Evolutionary conservation across 1,140 invertebrate genomes (phyloP), one percentile per base, ranked within the genome.

Genomic region (Spodoptera frugiperda): DNA sequence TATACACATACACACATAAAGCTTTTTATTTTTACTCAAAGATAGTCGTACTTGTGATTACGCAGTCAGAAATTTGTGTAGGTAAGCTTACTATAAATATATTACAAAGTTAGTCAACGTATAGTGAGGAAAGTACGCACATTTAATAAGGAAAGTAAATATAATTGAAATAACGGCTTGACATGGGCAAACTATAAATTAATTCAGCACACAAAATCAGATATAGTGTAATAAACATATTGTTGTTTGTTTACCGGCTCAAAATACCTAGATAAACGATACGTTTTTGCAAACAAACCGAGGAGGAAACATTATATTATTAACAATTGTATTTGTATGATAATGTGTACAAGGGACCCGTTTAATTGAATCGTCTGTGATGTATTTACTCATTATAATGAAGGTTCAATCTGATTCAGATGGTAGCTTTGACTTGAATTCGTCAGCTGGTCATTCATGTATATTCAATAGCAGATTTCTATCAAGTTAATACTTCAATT

Each of bases 391-490:
- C 17, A 55, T 19, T 55, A n/a, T 55, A 55, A 10, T 55, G 21
- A 17, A 55, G 54, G 15, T 4, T 55, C 54, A 39, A 30, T 59
- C 14, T 14, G 15, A 11, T 59, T 59, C 57, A 33, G 33, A 8
- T n/a, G 3, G 11, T 59, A n/a, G n/a, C 14, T 30, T 59, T 59
- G 48, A 51, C 33, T 25, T 25, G 53, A 55, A 39, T 39, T 39
- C 33, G 33, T 39, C 33, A 39, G 5, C 33, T 55, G 14, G 10
- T 21, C 10, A 25, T 25, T 55, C 53, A 25, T 55, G 21, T 25
- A 55, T 55, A 55, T 55, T 19, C 53, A 55, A 14, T 55, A 21
- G 11, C 6, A 55, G 53, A 55, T 12, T 55, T 55, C 17, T 54
- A 54, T 55, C 19, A 25, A 21, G 17, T 25, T 25, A 25, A 55